Percentiles rank a stretch among this genome's conserved stretches.
These are phyloP conservation scores for Oryzias woworae DNA, from an alignment of 2,113 vertebrate species.

Conservation along the genomic window DNA sequence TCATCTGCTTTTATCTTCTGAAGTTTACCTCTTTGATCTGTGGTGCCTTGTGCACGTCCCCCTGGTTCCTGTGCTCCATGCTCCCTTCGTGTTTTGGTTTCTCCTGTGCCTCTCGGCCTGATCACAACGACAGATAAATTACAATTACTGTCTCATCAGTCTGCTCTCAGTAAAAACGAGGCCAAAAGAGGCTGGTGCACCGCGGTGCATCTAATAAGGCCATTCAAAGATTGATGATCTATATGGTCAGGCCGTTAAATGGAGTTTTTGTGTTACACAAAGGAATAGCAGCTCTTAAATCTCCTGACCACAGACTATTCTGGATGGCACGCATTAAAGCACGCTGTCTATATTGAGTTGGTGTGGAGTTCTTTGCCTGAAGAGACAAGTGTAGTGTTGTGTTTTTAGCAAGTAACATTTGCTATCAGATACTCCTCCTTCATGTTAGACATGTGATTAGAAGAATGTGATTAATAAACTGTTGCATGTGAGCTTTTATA, in stretches of 20 bases:
- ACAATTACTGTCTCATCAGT: constrained; percentile 38
- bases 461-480: constrained; percentile 11
- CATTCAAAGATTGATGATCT: constrained; percentile 56
- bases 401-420: not conserved
- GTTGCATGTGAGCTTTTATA: constrained; percentile 25
- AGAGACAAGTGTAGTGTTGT: not conserved
- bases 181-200: constrained; percentile 29
- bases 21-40: constrained; percentile 20
- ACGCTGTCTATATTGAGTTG: constrained; percentile 15
- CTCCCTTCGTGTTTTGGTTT: constrained; percentile 20
- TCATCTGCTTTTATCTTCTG: not conserved
- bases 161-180: constrained; percentile 31
- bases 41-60: constrained; percentile 9
- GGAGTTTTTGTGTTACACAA: constrained; percentile 39
- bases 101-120: constrained; percentile 2
- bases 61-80: constrained; percentile 18
- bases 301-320: constrained; percentile 16
- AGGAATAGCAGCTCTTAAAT: constrained; percentile 35
- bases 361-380: not conserved
- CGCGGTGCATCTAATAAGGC: constrained; percentile 61
- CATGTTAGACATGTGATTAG: constrained; percentile 11
- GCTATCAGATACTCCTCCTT: not conserved
- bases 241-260: constrained; percentile 25
- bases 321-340: constrained; percentile 26
- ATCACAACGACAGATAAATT: constrained; percentile 46